Evolutionary conservation across 1,140 invertebrate genomes (phyloP).

Genomic region (Drosophila serrata): DNA sequence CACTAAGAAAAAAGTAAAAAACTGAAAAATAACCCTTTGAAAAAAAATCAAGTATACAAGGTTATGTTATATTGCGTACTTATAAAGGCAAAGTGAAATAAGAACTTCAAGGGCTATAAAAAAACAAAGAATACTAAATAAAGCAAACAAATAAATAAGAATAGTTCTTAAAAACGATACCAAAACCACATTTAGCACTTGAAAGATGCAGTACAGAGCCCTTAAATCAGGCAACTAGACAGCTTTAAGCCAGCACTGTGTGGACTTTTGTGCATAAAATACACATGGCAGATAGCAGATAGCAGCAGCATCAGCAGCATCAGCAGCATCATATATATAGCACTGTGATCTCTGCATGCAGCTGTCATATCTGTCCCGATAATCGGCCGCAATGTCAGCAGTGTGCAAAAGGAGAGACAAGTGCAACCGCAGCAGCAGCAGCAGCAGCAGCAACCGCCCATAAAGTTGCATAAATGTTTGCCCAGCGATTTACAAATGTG

Average conservation of each 20-base stretch:
- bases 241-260: background rate
- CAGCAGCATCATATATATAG: background rate
- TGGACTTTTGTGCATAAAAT: slow-evolving; percentile 6
- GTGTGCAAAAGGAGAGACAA: slow-evolving; percentile 29
- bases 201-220: no score
- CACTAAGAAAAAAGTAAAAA: background rate
- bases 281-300: background rate
- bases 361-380: slow-evolving; percentile 66
- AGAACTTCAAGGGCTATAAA: background rate
- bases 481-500: slow-evolving; percentile 69
- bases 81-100: background rate
- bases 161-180: background rate
- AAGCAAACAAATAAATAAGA: background rate
- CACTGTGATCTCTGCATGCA: slow-evolving; percentile 18
- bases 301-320: background rate
- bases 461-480: slow-evolving; percentile 64
- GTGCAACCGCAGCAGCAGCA: slow-evolving; percentile 34
- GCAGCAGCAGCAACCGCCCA: slow-evolving; percentile 24
- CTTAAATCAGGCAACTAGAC: background rate
- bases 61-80: background rate
- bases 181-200: background rate
- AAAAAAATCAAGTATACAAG: background rate
- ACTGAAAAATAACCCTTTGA: background rate
- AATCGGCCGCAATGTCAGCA: slow-evolving; percentile 77
- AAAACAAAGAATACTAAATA: background rate